Percentiles rank a stretch among this genome's conserved stretches.
Conservation (phyloP, 2,888 invertebrate genomes). For the Chloromyia formosa region DNA sequence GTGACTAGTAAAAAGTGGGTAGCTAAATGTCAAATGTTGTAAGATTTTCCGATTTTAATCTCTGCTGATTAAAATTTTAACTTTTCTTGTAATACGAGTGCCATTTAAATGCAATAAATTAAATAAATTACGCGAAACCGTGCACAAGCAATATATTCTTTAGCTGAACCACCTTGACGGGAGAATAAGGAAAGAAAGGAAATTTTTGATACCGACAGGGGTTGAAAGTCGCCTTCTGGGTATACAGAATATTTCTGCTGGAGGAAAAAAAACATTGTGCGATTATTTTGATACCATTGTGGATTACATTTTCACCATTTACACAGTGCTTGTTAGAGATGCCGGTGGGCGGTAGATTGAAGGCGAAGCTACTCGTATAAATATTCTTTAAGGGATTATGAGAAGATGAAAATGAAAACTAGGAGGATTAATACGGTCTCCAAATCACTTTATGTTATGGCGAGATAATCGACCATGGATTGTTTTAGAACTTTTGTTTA, state of each 20-base stretch:
- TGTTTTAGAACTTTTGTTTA: too few relatives aligned
- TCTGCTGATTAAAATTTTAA: too few relatives aligned
- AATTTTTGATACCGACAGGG: not conserved
- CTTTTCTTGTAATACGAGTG: too few relatives aligned
- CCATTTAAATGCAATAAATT: too few relatives aligned
- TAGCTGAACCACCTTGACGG: too few relatives aligned
- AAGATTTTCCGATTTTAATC: too few relatives aligned
- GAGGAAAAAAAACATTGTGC: not conserved
- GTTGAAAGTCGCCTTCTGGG: not conserved
- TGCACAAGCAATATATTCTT: too few relatives aligned
- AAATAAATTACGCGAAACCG: too few relatives aligned
- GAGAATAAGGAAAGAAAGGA: not conserved
- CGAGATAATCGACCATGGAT: too few relatives aligned
- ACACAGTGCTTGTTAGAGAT: not conserved
- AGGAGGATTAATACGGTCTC: not conserved
- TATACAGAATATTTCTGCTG: not conserved
- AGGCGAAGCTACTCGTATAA: not conserved
- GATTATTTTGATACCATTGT: not conserved
- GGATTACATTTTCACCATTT: constrained; percentile 1
- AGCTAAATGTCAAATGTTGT: too few relatives aligned
- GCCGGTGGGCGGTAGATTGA: not conserved
- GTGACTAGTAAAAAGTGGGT: too few relatives aligned
- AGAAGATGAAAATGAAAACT: not conserved
- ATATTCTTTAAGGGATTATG: not conserved
- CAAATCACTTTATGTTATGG: not conserved